Base-by-base conservation (phyloP, 2,888 invertebrate genomes). In the Protula sp. region DNA sequence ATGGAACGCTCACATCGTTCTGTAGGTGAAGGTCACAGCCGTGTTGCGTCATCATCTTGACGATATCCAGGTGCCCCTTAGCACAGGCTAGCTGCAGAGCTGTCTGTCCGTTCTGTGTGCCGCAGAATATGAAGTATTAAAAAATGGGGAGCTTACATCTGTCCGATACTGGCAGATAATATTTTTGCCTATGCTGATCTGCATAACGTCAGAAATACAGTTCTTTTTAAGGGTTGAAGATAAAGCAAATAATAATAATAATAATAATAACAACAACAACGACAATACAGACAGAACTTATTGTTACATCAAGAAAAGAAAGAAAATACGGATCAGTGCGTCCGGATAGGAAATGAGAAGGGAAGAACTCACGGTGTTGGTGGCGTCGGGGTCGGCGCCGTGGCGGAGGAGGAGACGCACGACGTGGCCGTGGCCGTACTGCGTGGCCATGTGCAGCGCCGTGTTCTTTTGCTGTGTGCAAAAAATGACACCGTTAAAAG, bases 101-200 rank as follows among this genome's bases (percentile, higher is more conserved):
- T 3, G 72, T 70, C 60, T 73, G 73, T 4, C 72, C 70, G 58
- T 68, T 70, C 72, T 73, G 61, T 19, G 30, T 48, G 5, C 24
- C 24, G 26, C 28, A 57, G 3, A 26, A 5, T 50, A n/a, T n/a
- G n/a, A n/a, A n/a, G n/a, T n/a, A n/a, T n/a, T n/a, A n/a, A n/a
- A n/a, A n/a, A n/a, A n/a, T n/a, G n/a, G n/a, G n/a, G n/a, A n/a
- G n/a, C n/a, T n/a, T n/a, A n/a, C n/a, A n/a, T n/a, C n/a, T n/a
- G n/a, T n/a, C n/a, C n/a, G n/a, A n/a, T n/a, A n/a, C n/a, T n/a
- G n/a, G n/a, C n/a, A n/a, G n/a, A n/a, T n/a, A n/a, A n/a, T n/a
- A n/a, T n/a, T n/a, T n/a, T n/a, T n/a, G n/a, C n/a, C n/a, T n/a
- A n/a, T n/a, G n/a, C n/a, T n/a, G n/a, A n/a, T n/a, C n/a, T n/a